phyloP scores from a whole-genome alignment of 2,797 vertebrate species.

The Helicolenus hilgendorfi region DNA sequence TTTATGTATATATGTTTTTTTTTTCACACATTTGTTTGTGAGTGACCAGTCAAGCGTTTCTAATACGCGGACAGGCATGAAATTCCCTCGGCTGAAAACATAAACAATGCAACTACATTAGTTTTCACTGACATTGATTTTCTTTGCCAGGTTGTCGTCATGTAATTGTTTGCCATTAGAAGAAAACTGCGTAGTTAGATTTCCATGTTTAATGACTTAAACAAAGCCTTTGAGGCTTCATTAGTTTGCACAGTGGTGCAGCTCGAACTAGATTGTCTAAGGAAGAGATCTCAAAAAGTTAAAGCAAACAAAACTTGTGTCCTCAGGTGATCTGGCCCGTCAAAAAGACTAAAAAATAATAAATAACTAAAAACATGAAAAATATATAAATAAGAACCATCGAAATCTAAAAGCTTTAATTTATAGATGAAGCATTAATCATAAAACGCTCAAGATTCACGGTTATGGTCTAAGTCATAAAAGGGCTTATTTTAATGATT shows the following conservation, averaged over 20 bases:
- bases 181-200: slow-evolving; percentile 54
- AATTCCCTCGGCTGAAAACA: slow-evolving; percentile 4
- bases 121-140: slow-evolving; percentile 34
- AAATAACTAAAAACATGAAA: slow-evolving; percentile 41
- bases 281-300: slow-evolving; percentile 60
- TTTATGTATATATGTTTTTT: not conserved
- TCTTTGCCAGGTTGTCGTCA: slow-evolving; percentile 35
- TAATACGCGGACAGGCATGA: not conserved
- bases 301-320: slow-evolving; percentile 57
- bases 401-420: slow-evolving; percentile 55
- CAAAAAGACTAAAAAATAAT: slow-evolving; percentile 43
- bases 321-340: slow-evolving; percentile 56
- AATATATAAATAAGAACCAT: slow-evolving; percentile 35
- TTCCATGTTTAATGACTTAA: slow-evolving; percentile 78
- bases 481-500: slow-evolving; percentile 82
- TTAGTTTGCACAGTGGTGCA: slow-evolving; percentile 68
- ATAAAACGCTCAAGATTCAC: slow-evolving; percentile 56
- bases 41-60: not conserved
- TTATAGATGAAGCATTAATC: slow-evolving; percentile 79
- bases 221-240: slow-evolving; percentile 72
- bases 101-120: slow-evolving; percentile 14
- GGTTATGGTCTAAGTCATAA: slow-evolving; percentile 63
- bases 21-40: not conserved
- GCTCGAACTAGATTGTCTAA: slow-evolving; percentile 54
- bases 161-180: slow-evolving; percentile 72